Evolutionary conservation across 2,797 vertebrate genomes (phyloP), one percentile per base, ranked within the genome.

Genomic region (Pseudocheirus occidentalis): DNA sequence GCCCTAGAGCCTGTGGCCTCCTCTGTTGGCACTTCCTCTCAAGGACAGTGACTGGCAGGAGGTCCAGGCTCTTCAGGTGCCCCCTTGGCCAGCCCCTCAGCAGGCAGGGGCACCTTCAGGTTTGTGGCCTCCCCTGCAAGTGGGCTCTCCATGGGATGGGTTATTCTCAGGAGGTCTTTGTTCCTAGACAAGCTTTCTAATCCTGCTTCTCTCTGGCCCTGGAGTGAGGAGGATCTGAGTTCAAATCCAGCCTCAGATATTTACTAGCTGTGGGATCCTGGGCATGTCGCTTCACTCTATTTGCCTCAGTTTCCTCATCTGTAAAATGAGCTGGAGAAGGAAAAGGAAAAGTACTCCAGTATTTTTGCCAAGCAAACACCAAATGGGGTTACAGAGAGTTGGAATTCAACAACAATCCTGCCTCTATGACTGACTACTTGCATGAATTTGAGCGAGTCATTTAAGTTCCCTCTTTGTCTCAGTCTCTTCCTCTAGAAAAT

Each of bases 181-280:
- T 46, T 81, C 73, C 73, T 46, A 11, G 21, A 46, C n/a, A 81
- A 81, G 40, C 1, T 81, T 81, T 46, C n/a, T 81, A 81, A 46
- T 81, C 21, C 40, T 81, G n/a, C 18, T n/a, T 73, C 18, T 73
- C 7, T 0, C n/a, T 73, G 66, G 18, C 16, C 66, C 66, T 73
- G n/a, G 16, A 40, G 59, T 62, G 59, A 62, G n/a, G 18, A 73
- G 89, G 91, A 91, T 54, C 81, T 94, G 73, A 92, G 92, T 91
- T 59, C 97, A 95, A 93, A 94, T 91, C 96, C 91, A 27, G n/a
- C 46, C 58, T 94, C 92, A 93, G 95, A 92, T 40, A 29, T 34
- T 95, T 93, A 93, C 58, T 95, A 56, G 90, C 87, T 4, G 3
- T 56, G 55, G 31, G 4, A 46, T 28, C 55, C 10, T 34, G 21